Percentiles rank a stretch among this genome's conserved stretches.
These are phyloP conservation scores for Alloplasta piceator DNA, from an alignment of 2,888 invertebrate genomes.

Conservation along the genomic window DNA sequence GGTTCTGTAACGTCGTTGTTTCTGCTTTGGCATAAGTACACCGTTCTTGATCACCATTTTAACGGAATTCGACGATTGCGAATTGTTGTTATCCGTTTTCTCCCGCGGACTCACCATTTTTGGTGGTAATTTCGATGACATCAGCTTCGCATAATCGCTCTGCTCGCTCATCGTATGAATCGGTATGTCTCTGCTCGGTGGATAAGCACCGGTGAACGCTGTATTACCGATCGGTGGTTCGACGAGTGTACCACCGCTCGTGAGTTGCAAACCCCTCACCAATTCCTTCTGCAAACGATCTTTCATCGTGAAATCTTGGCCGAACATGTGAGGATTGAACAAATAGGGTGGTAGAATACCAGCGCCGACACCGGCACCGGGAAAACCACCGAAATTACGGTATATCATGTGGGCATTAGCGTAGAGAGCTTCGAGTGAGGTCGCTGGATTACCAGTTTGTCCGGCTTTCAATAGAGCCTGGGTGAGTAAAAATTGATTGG, in stretches of 20 bases:
- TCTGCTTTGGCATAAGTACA: conserved; percentile 95
- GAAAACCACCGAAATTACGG: conserved; percentile 77
- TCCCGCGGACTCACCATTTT: conserved; percentile 69
- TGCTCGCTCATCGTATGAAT: conserved; percentile 64
- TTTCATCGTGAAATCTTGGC: conserved; percentile 87
- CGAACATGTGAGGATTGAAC: conserved; percentile 88
- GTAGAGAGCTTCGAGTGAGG: conserved; percentile 78
- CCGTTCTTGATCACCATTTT: conserved; percentile 97
- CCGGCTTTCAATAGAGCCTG: conserved; percentile 87
- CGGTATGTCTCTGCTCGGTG: conserved; percentile 67
- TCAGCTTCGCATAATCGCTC: conserved; percentile 70
- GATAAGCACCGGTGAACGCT: conserved; percentile 66
- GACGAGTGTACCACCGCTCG: conserved; percentile 88
- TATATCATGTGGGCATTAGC: conserved; percentile 79
- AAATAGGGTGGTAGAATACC: conserved; percentile 87
- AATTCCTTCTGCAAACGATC: conserved; percentile 88
- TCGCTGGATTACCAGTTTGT: conserved; percentile 68
- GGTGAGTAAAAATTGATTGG: conserved; percentile 86
- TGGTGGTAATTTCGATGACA: conserved; percentile 63
- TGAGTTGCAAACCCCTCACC: conserved; percentile 87
- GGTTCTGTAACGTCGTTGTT: conserved; percentile 94
- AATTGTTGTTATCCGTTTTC: conserved; percentile 66
- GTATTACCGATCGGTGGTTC: conserved; percentile 79
- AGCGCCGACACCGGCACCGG: conserved; percentile 84
- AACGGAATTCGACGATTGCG: conserved; percentile 86